Conservation (phyloP, 2,113 vertebrate species). For the Merops nubicus region DNA sequence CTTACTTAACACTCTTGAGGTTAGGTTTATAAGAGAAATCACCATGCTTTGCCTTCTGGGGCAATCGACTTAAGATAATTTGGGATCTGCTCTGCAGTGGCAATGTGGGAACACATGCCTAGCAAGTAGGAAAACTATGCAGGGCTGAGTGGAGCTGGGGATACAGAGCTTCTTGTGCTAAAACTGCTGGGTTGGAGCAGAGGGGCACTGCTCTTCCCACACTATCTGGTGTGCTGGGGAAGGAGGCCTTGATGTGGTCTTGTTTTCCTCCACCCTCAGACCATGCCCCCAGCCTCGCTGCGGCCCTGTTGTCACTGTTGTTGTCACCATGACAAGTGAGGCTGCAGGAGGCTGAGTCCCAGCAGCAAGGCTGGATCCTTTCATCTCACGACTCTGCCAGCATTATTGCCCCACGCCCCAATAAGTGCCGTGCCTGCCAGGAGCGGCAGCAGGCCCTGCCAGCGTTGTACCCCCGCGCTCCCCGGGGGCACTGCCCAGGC, state of each 20-base stretch:
- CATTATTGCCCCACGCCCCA: too few species aligned
- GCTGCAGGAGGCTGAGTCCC: accelerated
- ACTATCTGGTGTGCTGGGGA: accelerated
- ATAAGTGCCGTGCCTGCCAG: too few species aligned
- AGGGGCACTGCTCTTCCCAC: accelerated
- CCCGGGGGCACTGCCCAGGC: neutral
- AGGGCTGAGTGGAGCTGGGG: neutral
- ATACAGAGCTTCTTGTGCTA: neutral
- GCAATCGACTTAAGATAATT: neutral
- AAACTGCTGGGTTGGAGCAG: accelerated
- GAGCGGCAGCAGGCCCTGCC: neutral
- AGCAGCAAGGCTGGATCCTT: accelerated
- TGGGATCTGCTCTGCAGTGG: neutral
- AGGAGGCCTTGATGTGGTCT: neutral
- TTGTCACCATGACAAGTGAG: accelerated
- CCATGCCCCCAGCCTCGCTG: accelerated
- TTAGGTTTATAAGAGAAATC: neutral
- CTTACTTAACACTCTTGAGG: accelerated
- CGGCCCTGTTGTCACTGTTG: neutral
- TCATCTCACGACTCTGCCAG: neutral
- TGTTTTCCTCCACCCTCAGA: neutral
- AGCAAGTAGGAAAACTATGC: neutral
- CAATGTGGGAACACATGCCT: neutral
- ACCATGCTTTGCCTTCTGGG: neutral
- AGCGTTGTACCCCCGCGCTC: neutral